These are phyloP conservation scores for Urocolius indicus DNA, from an alignment of 2,113 vertebrate species.

Conservation along the genomic window DNA sequence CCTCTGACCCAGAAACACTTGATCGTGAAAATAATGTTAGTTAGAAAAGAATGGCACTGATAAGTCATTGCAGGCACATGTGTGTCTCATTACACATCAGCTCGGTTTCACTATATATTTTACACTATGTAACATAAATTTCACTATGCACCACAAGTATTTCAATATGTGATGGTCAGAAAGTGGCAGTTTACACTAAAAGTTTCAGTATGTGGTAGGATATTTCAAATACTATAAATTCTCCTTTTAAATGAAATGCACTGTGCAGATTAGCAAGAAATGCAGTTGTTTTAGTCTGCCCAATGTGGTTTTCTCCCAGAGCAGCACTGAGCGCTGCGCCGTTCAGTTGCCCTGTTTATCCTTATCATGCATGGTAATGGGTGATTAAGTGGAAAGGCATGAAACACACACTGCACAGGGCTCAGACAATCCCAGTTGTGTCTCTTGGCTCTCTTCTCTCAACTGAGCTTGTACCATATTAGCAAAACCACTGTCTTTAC, in stretches of 20 bases:
- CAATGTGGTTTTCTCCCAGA: slow-evolving; percentile 19
- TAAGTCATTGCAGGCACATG: slow-evolving; percentile 66
- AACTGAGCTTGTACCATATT: not conserved
- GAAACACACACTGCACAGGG: not conserved
- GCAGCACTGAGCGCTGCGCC: not conserved
- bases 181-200: slow-evolving; percentile 71
- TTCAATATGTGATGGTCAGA: slow-evolving; percentile 72
- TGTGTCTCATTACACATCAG: slow-evolving; percentile 69
- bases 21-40: slow-evolving; percentile 42
- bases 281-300: slow-evolving; percentile 37
- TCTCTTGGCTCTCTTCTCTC: slow-evolving; percentile 4
- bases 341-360: slow-evolving; percentile 12
- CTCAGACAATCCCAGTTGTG: not conserved
- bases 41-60: slow-evolving; percentile 67
- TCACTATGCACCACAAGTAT: slow-evolving; percentile 66
- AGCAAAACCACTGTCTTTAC: not conserved
- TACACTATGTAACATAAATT: slow-evolving; percentile 75
- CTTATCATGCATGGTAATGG: slow-evolving; percentile 18
- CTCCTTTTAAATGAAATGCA: slow-evolving; percentile 45
- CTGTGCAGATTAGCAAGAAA: slow-evolving; percentile 39
- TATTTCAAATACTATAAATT: slow-evolving; percentile 64
- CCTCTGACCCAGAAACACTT: slow-evolving; percentile 57
- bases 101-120: slow-evolving; percentile 74
- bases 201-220: slow-evolving; percentile 70
- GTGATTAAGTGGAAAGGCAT: slow-evolving; percentile 44